A percentile compares a stretch with the other conserved stretches of the same genome.
These are phyloP conservation scores for Lasioglossum morio DNA, from an alignment of 2,888 invertebrate species.

Conservation along the genomic window DNA sequence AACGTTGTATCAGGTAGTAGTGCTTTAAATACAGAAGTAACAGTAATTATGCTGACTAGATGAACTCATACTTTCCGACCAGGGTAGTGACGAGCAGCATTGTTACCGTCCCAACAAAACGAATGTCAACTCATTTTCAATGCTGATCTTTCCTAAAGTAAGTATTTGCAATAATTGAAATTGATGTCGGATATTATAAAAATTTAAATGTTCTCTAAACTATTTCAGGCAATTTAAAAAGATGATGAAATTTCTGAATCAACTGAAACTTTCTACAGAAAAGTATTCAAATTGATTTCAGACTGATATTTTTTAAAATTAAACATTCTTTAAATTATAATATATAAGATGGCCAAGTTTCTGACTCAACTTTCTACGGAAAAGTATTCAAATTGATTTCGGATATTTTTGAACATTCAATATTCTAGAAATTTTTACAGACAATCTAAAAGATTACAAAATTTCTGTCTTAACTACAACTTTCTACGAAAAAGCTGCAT, in stretches of 20 bases:
- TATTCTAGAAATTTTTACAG: neutral
- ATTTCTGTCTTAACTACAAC: neutral
- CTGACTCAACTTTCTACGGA: no score
- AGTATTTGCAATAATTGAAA: neutral
- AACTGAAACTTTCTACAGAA: no score
- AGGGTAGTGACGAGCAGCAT: neutral
- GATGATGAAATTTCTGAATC: no score
- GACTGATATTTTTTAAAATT: neutral
- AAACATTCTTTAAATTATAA: neutral
- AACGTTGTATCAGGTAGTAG: conserved; percentile 16
- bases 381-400: neutral
- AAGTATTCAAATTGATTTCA: neutral
- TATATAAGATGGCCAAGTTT: neutral
- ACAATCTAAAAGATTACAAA: neutral
- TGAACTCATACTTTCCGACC: conserved; percentile 22
- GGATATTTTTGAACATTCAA: neutral
- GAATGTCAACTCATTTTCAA: neutral
- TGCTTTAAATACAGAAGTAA: conserved; percentile 49
- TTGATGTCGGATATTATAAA: neutral
- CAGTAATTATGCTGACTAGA: conserved; percentile 31
- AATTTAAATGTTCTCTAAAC: neutral
- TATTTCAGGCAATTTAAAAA: no score
- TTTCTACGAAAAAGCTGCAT: neutral
- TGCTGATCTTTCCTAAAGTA: neutral
- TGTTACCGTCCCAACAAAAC: neutral